A percentile compares a stretch with the other conserved stretches of the same genome.
Evolutionary conservation across 2,888 invertebrate species (phyloP).

Genomic region (Tiphia femorata): DNA sequence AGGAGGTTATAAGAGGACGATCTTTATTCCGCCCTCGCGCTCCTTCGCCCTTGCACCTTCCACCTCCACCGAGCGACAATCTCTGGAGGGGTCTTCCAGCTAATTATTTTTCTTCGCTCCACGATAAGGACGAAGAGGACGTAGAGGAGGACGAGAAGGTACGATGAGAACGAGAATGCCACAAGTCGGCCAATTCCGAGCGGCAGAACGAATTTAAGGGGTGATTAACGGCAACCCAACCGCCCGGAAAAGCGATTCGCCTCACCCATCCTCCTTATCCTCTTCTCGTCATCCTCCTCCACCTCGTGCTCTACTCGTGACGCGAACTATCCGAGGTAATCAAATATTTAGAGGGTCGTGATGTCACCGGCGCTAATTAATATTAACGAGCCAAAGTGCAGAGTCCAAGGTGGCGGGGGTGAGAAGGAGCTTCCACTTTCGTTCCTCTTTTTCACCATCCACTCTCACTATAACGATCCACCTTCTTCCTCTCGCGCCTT

Average conservation of each 20-base stretch:
- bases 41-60: background rate
- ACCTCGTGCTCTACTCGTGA: background rate
- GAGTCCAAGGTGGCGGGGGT: constrained; percentile 13
- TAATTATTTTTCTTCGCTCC: constrained; percentile 27
- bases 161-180: no score
- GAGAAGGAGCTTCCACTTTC: constrained; percentile 27
- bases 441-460: constrained; percentile 9
- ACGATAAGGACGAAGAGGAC: constrained; percentile 4
- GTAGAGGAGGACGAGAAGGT: no score
- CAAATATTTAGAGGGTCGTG: constrained; percentile 47
- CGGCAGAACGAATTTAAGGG: constrained; percentile 35
- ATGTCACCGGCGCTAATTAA: constrained; percentile 47
- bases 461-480: constrained; percentile 10
- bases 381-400: constrained; percentile 42
- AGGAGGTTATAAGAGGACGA: no score
- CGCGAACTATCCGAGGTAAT: constrained; percentile 30
- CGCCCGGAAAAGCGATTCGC: constrained; percentile 29
- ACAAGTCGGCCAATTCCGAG: constrained; percentile 32
- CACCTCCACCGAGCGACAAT: no score
- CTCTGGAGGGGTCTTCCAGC: no score
- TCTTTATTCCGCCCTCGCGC: no score
- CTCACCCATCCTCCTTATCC: background rate
- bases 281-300: background rate
- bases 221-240: constrained; percentile 34
- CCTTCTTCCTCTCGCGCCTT: no score